Evolutionary conservation across 2,797 vertebrate genomes (phyloP), one percentile per base, ranked within the genome.

Genomic region (Rhynchotus rufescens): DNA sequence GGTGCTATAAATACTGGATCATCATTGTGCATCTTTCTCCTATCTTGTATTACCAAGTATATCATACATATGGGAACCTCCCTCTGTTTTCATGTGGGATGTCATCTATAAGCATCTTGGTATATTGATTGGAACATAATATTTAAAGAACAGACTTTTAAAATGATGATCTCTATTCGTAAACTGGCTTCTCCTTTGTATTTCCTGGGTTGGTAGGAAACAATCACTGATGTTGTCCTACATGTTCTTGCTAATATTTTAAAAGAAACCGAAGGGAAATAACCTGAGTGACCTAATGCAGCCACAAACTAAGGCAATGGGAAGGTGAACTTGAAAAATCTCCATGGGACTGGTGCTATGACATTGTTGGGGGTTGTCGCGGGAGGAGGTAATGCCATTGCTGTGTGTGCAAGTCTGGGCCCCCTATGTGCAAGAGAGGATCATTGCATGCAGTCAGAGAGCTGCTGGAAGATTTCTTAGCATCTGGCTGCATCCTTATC

Each of bases 1-100:
- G 30, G 2, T 17, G 64, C 85, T 90, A 79, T 80, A 94, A 92
- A 73, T 86, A 36, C 75, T 94, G 66, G 38, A 54, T 94, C 85
- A 86, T 86, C 16, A 21, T 45, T 86, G 81, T 14, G 73, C 80
- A 73, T 89, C 85, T 96, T 96, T 95, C 76, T 84, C 86, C 74
- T 88, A 80, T 79, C 67, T 89, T 74, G 13, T 23, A 57, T 59
- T 40, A 72, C 86, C 23, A 92, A 93, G 26, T 91, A 23, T 89
- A 90, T 93, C 91, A 90, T 77, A 88, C 93, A 67, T 84, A 47
- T 36, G 2, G 59, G 51, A 69, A 86, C 78, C 45, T 76, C 32
- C 28, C 26, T 71, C 54, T 66, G 15, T 66, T 90, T 81, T 90
- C 75, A 60, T 25, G 73, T 91, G 76, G 75, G 91, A 22, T 51